A percentile compares a stretch with the other conserved stretches of the same genome.
These are phyloP conservation scores for Drosophila anceps DNA, from an alignment of 2,888 invertebrate species.

Conservation along the genomic window DNA sequence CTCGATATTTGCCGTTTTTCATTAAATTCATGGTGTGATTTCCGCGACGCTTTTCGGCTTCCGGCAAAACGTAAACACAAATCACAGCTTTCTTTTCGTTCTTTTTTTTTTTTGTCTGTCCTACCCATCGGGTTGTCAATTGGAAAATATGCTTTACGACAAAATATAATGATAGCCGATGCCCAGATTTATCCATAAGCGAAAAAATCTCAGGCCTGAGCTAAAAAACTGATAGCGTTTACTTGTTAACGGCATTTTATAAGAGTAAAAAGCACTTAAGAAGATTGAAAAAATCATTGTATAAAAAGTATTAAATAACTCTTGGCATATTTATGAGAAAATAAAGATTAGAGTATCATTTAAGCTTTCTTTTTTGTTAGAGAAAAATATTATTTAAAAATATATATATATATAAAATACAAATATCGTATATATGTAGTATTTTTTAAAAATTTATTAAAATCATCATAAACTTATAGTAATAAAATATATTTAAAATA, in stretches of 20 bases:
- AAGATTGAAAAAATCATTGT: background rate
- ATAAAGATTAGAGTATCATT: too few species aligned
- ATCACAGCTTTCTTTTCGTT: constrained; percentile 44
- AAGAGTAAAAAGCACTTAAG: background rate
- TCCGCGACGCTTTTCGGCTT: constrained; percentile 68
- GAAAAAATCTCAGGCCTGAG: background rate
- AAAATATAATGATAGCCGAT: constrained; percentile 38
- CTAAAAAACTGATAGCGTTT: background rate
- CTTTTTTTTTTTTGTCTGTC: background rate
- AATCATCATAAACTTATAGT: too few species aligned
- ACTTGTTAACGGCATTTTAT: background rate
- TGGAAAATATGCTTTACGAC: constrained; percentile 46
- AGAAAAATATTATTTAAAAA: too few species aligned
- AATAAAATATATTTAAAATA: too few species aligned
- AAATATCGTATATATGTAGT: too few species aligned
- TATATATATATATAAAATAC: too few species aligned
- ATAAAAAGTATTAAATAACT: background rate
- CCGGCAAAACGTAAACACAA: constrained; percentile 64
- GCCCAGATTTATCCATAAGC: constrained; percentile 16
- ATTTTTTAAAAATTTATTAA: too few species aligned
- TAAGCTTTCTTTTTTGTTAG: too few species aligned
- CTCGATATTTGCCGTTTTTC: constrained; percentile 72
- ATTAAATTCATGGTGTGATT: constrained; percentile 79
- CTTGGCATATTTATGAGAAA: background rate
- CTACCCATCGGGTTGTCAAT: constrained; percentile 51